phyloP scores from a whole-genome alignment of 2,113 vertebrate species.

The Anolis carolinensis region DNA sequence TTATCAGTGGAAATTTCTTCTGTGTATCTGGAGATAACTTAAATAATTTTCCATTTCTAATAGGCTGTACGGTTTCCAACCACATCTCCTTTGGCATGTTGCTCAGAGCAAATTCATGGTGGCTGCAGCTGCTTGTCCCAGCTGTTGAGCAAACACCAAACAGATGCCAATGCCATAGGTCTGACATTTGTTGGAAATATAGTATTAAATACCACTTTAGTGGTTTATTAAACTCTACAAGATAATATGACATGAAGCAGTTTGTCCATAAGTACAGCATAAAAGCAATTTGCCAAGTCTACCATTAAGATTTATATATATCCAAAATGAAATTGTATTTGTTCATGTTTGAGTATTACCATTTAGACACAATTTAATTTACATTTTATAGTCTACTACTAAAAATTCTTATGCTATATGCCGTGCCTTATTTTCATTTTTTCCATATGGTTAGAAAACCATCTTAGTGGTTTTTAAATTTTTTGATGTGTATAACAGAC shows the following conservation, averaged over 20 bases:
- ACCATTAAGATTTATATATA: constrained; percentile 20
- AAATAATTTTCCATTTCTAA: constrained; percentile 57
- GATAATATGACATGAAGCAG: constrained; percentile 68
- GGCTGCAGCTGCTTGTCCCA: constrained; percentile 73
- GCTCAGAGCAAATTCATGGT: constrained; percentile 64
- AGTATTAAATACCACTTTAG: constrained; percentile 74
- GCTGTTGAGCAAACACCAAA: constrained; percentile 76
- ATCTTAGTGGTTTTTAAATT: background rate
- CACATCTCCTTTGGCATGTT: constrained; percentile 54
- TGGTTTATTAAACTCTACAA: constrained; percentile 75
- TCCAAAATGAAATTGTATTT: constrained; percentile 31
- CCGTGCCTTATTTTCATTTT: too few relatives aligned
- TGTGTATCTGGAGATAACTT: constrained; percentile 62
- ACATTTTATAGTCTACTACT: too few relatives aligned
- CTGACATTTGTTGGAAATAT: constrained; percentile 75
- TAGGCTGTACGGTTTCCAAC: constrained; percentile 54
- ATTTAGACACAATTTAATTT: too few relatives aligned
- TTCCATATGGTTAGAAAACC: too few relatives aligned
- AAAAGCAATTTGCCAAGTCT: constrained; percentile 33
- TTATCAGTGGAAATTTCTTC: constrained; percentile 52
- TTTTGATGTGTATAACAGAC: background rate
- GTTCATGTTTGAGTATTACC: background rate
- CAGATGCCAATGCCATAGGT: constrained; percentile 78
- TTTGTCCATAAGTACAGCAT: constrained; percentile 17
- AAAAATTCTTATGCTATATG: too few relatives aligned